Conservation (phyloP, 2,113 vertebrate genomes). For the Euleptes europaea region DNA sequence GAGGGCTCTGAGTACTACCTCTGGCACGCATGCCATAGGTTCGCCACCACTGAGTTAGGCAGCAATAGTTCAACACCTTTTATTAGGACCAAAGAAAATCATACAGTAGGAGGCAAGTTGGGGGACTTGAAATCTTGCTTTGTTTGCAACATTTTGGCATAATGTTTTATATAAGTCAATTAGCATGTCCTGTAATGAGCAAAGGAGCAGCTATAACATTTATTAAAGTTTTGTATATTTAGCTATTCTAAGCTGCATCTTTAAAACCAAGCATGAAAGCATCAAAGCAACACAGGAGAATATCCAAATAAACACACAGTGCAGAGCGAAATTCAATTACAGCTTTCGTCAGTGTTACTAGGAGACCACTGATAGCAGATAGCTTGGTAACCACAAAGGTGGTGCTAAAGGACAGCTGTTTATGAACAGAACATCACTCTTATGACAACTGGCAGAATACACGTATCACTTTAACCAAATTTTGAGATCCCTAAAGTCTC, state of each 20-base stretch:
- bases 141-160: not conserved
- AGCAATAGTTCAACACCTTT: too few relatives aligned
- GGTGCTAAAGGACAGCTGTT: slow-evolving; percentile 23
- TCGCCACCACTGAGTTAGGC: too few relatives aligned
- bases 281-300: not conserved
- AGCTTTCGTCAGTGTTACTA: slow-evolving; percentile 18
- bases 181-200: not conserved
- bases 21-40: too few relatives aligned
- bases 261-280: not conserved
- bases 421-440: slow-evolving; percentile 6
- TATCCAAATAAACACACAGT: not conserved
- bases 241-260: not conserved
- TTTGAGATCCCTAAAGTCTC: not conserved
- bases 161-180: not conserved
- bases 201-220: not conserved
- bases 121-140: too few relatives aligned
- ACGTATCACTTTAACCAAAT: not conserved
- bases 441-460: slow-evolving; percentile 23
- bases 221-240: not conserved
- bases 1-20: too few relatives aligned
- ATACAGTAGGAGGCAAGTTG: too few relatives aligned
- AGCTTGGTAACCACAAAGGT: slow-evolving; percentile 39
- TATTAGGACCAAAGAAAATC: too few relatives aligned
- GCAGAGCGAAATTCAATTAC: slow-evolving; percentile 28
- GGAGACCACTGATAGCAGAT: slow-evolving; percentile 26